A percentile compares a stretch with the other conserved stretches of the same genome.
Conservation (phyloP, 2,113 vertebrate species). For the Copsychus sechellarum region DNA sequence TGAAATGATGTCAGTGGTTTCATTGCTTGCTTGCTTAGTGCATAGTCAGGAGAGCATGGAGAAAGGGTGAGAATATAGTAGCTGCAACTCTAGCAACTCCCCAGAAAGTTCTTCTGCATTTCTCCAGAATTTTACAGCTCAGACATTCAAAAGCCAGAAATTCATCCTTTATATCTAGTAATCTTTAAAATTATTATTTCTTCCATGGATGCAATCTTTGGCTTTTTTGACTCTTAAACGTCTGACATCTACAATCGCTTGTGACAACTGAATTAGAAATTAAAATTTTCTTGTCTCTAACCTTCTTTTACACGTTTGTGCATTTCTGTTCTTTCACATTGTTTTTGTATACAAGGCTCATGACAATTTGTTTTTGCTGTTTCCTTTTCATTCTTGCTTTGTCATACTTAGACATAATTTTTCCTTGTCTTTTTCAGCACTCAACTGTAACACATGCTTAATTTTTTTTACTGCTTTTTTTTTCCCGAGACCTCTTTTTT, state of each 20-base stretch:
- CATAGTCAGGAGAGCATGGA: neutral
- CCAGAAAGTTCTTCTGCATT: neutral
- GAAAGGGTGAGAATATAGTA: neutral
- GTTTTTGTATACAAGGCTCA: neutral
- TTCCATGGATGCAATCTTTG: neutral
- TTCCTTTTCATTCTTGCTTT: neutral
- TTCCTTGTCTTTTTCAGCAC: neutral
- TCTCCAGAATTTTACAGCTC: neutral
- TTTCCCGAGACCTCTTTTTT: neutral
- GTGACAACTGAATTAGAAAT: neutral
- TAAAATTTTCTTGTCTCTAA: neutral
- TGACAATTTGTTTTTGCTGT: neutral
- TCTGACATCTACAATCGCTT: neutral
- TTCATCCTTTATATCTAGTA: neutral
- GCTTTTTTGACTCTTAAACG: neutral
- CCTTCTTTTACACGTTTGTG: neutral
- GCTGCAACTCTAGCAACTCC: neutral
- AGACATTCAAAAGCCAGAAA: neutral
- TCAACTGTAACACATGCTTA: neutral
- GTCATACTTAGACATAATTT: neutral
- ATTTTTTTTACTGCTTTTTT: neutral
- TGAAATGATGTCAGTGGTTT: neutral
- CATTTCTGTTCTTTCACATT: neutral
- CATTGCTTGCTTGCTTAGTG: neutral
- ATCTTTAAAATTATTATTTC: neutral